Base-by-base conservation (phyloP, 2,113 vertebrate genomes). In the Muntiacus muntjak region DNA sequence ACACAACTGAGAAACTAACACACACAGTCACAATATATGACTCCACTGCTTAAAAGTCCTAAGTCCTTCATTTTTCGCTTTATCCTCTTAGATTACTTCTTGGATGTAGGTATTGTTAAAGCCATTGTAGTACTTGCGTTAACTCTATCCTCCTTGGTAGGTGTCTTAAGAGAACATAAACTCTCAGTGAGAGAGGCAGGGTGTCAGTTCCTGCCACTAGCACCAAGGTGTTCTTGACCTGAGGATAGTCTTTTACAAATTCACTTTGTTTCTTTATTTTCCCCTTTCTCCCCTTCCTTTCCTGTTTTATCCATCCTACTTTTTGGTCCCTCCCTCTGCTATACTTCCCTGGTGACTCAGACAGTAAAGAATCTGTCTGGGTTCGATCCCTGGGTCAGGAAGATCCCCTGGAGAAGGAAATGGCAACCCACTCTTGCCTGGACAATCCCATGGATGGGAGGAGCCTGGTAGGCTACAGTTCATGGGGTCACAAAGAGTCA, bases 311-410 rank as follows among this genome's bases (percentile, higher is more conserved):
- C 43, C 1, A 25, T 36, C 40, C 78, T 74, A 30, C 10, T 19
- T 76, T 76, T 62, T 21, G 28, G 71, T 67, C 57, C 83, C 86
- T 64, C 62, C 36, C 16, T 84, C 85, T 40, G 6, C 17, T 36
- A 2, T 36, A 10, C 64, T 67, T 36, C 64, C 33, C 64, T 36
- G 64, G n/a, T 67, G 64, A 17, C 16, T 67, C n/a, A 36, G n/a
- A 10, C 0, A 0, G n/a, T 71, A 21, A 71, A 36, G 64, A 2
- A 0, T 36, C n/a, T 71, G n/a, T 21, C 64, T 4, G 21, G 17
- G 21, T 71, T 71, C 2, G 0, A 71, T 71, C 2, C n/a, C 9
- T n/a, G 1, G 0, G 9, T 71, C 1, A 4, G 64, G n/a, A 71
- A 36, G 64, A 71, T 71, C 64, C n/a, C n/a, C 64, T 71, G 64